Conservation (phyloP, 1,140 invertebrate species). For the Drosophila guanche region DNA sequence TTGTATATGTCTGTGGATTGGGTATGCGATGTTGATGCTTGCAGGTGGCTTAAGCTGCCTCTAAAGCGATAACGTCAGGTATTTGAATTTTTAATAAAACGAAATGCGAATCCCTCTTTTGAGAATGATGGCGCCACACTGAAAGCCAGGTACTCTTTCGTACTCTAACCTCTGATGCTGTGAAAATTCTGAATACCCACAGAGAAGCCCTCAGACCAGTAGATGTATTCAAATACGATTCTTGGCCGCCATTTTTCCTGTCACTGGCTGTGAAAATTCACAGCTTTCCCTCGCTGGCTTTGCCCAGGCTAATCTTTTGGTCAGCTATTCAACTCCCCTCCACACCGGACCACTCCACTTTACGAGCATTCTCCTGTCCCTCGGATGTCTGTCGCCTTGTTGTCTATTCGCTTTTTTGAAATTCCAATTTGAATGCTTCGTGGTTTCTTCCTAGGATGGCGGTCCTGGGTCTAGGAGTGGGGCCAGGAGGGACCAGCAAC, state of each 20-base stretch:
- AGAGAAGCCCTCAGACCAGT: neutral
- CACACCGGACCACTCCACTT: conserved; percentile 11
- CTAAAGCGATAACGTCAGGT: conserved; percentile 78
- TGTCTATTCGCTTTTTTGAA: conserved; percentile 73
- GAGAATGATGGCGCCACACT: conserved; percentile 19
- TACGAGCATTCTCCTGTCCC: neutral
- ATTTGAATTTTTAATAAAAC: conserved; percentile 82
- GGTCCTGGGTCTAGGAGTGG: neutral
- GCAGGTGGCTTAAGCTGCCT: conserved; percentile 71
- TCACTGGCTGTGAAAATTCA: conserved; percentile 77
- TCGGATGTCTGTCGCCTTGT: conserved; percentile 39
- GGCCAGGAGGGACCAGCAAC: conserved; percentile 23
- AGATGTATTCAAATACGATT: conserved; percentile 75
- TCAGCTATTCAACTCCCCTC: conserved; percentile 42
- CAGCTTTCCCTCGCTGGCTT: conserved; percentile 54
- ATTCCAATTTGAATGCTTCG: conserved; percentile 80
- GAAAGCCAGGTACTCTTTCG: conserved; percentile 11
- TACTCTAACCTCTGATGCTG: too few species aligned
- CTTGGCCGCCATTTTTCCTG: conserved; percentile 72
- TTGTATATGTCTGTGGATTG: neutral
- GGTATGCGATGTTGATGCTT: conserved; percentile 29
- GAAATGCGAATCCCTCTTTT: conserved; percentile 67
- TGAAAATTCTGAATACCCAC: too few species aligned
- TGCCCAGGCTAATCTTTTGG: conserved; percentile 72
- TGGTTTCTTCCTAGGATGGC: conserved; percentile 39